Percentiles rank a stretch among this genome's conserved stretches.
Conservation (phyloP, 2,113 vertebrate genomes). For the Pimephales promelas region DNA sequence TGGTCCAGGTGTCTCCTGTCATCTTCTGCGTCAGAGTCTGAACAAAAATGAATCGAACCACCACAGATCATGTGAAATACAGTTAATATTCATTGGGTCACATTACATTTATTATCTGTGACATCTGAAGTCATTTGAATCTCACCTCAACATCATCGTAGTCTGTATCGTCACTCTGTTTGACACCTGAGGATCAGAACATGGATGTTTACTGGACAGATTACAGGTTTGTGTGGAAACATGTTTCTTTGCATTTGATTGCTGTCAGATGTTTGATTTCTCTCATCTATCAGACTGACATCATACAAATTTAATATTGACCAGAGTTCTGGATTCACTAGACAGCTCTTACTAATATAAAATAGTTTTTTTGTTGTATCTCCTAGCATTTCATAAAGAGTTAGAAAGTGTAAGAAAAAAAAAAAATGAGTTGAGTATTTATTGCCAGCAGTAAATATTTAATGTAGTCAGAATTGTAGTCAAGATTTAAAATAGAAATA, state of each 20-base stretch:
- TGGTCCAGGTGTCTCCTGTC: background rate
- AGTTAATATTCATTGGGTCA: background rate
- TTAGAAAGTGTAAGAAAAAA: too few relatives aligned
- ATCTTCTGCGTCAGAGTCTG: background rate
- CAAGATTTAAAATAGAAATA: too few relatives aligned
- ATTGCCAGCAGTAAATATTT: too few relatives aligned
- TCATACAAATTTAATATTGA: background rate
- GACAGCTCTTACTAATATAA: background rate
- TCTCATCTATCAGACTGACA: background rate
- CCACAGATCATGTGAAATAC: background rate
- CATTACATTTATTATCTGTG: background rate
- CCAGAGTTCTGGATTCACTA: background rate
- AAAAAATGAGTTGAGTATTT: too few relatives aligned
- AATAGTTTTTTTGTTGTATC: too few relatives aligned
- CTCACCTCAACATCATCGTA: constrained; percentile 19
- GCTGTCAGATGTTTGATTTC: background rate
- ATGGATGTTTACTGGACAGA: background rate
- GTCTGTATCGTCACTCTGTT: background rate
- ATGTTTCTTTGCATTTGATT: background rate
- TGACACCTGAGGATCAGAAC: background rate
- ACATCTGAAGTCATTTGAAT: background rate
- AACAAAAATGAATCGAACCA: background rate
- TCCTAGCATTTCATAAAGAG: too few relatives aligned
- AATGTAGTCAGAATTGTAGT: too few relatives aligned
- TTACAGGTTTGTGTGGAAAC: background rate